Evolutionary conservation across 2,888 invertebrate species (phyloP), one percentile per base, ranked within the genome.

Genomic region (Ommatoiulus sabulosus): DNA sequence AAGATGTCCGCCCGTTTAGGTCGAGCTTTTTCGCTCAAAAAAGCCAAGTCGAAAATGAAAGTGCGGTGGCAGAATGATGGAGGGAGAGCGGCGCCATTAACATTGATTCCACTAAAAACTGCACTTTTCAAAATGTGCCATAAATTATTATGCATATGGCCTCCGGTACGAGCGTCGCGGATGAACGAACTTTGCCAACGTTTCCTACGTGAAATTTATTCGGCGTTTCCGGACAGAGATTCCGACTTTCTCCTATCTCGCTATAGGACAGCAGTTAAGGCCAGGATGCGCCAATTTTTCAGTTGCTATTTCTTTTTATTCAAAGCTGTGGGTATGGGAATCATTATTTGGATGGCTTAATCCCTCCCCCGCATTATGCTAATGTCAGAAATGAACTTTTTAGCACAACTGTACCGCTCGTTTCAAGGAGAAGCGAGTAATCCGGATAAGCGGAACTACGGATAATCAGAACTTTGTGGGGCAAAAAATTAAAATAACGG

Each of bases 61-160:
- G 15, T 52, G 52, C 15, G 52, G 12, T 52, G 52, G 52, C 52
- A 52, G 15, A 52, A 52, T 0, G 20, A 15, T 20, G 63, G 20
- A 8, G 72, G 72, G 3, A 24, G 24, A 72, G 24, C 63, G n/a
- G 7, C 24, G 72, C 72, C 72, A n/a, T 72, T 72, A 72, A 72
- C 72, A 72, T 72, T 72, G 72, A 72, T 72, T 72, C 72, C 72
- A 24, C 72, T 72, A 72, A 72, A 72, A 72, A 72, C 10, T 72
- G 24, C 24, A 24, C 24, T 72, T 72, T 24, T 72, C 72, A 72
- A 72, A 72, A 72, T 12, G 24, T 8, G 6, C 72, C 24, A 72
- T 72, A 72, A 72, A 72, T 72, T 72, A 72, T 72, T 72, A 72
- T 72, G 72, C 72, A 72, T 72, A 72, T 72, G 72, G 72, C 72